Evolutionary conservation across 1,140 invertebrate species (phyloP).

Genomic region (Archegozetes longisetosus): DNA sequence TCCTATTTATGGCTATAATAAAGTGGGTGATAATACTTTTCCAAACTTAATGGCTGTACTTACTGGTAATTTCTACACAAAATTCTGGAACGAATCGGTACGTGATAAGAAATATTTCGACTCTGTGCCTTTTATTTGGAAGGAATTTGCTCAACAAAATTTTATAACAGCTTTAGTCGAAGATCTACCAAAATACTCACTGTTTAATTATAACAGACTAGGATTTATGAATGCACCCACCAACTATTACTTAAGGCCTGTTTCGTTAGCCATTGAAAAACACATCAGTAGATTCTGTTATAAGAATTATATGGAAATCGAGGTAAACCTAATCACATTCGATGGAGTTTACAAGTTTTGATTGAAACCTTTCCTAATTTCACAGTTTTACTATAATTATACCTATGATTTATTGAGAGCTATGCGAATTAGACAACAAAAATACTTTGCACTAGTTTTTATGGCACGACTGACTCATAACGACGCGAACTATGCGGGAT

Average conservation of each 20-base stretch:
- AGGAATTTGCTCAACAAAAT: slow-evolving; percentile 30
- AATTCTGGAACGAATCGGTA: slow-evolving; percentile 15
- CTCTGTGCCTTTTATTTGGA: slow-evolving; percentile 34
- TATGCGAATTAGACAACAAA: not conserved
- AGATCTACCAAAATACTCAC: slow-evolving; percentile 32
- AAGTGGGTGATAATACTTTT: slow-evolving; percentile 28
- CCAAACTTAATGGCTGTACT: slow-evolving; percentile 26
- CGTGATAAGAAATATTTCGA: slow-evolving; percentile 26
- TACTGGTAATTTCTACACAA: slow-evolving; percentile 18
- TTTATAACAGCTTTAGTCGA: slow-evolving; percentile 35
- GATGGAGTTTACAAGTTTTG: too few relatives aligned
- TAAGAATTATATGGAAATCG: slow-evolving; percentile 1
- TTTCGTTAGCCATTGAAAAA: slow-evolving; percentile 20
- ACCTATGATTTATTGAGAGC: not conserved
- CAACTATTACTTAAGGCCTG: slow-evolving; percentile 33
- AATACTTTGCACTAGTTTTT: slow-evolving; percentile 28
- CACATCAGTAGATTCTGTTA: slow-evolving; percentile 4
- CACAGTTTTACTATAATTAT: slow-evolving; percentile 7
- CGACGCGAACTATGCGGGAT: slow-evolving; percentile 25
- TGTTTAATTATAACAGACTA: slow-evolving; percentile 33
- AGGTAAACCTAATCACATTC: slow-evolving; percentile 2
- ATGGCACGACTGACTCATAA: slow-evolving; percentile 30
- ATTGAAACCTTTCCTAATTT: too few relatives aligned
- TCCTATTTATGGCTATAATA: slow-evolving; percentile 25
- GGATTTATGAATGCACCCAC: slow-evolving; percentile 33